Base-by-base conservation (phyloP, 1,140 invertebrate genomes). In the Theocolax elegans region DNA sequence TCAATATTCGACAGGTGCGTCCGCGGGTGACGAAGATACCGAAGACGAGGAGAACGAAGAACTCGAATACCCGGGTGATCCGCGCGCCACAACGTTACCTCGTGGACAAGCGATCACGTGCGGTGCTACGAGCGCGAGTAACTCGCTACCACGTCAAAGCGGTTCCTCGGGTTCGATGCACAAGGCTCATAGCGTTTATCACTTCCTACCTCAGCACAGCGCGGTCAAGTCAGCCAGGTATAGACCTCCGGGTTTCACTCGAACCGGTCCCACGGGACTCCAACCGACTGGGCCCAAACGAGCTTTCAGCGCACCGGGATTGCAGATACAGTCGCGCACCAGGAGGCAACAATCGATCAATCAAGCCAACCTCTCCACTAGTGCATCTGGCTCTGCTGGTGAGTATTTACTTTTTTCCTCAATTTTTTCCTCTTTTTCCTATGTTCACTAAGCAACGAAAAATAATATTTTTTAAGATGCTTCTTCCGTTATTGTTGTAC, bases 191-290 rank as follows among this genome's bases (percentile, higher is more conserved):
- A 91, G 89, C 71, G 87, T 90, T 48, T 87, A 90, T 78, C 86
- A 91, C 76, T 89, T 91, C 74, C 77, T 88, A 40, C 84, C 83
- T 3, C 85, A 87, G 46, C 87, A 88, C 71, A 87, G 87, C 54
- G 89, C 88, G 70, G 93, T 94, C 3, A 94, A 95, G 77, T 95
- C 93, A 29, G 94, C 94, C 4, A 84, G 95, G 2, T 96, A 96
- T 79, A 85, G 94, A 1, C 93, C 94, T 0, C 94, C 94, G 0
- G 94, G 94, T 0, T 92, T 94, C 81, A 81, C 82, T 0, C 74
- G 83, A 7, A 86, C 84, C 72, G 84, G 79, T 64, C 81, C 80
- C 80, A 0, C 73, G 73, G 82, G 83, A 81, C 71, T 83, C 78
- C 63, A 67, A 67, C 19, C 29, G 58, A 23, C 6, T 1, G 88